Conservation (phyloP, 2,888 invertebrate genomes). For the Athalia cordata region DNA sequence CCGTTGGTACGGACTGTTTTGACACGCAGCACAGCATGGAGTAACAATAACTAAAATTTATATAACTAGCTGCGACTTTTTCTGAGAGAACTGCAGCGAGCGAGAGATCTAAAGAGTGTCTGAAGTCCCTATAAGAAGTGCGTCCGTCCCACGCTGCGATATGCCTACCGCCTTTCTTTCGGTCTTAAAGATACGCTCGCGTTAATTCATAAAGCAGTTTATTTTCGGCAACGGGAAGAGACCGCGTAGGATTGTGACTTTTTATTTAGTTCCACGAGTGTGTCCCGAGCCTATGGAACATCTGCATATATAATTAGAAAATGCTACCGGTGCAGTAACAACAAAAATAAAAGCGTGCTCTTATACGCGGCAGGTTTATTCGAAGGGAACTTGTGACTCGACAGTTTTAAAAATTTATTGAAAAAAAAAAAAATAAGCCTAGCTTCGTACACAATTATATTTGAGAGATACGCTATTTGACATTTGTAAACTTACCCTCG, state of each 20-base stretch:
- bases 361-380: background rate
- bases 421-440: background rate
- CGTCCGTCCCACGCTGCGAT: background rate
- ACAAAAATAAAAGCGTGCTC: too few species aligned
- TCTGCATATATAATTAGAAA: constrained; percentile 54
- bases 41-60: constrained; percentile 16
- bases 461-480: constrained; percentile 49
- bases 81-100: background rate
- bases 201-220: constrained; percentile 55
- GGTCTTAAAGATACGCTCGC: constrained; percentile 14
- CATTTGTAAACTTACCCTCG: constrained; percentile 66
- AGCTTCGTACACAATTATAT: background rate
- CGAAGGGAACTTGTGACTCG: background rate
- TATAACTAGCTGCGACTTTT: background rate
- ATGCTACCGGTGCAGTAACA: constrained; percentile 17
- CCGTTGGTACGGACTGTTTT: constrained; percentile 59
- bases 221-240: constrained; percentile 54
- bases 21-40: constrained; percentile 69
- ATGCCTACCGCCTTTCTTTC: background rate
- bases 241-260: constrained; percentile 14
- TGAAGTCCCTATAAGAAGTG: background rate
- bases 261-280: constrained; percentile 31
- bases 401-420: background rate
- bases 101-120: constrained; percentile 24
- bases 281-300: constrained; percentile 36